Evolutionary conservation across 2,113 vertebrate genomes (phyloP).

Genomic region (Probosciger aterrimus): DNA sequence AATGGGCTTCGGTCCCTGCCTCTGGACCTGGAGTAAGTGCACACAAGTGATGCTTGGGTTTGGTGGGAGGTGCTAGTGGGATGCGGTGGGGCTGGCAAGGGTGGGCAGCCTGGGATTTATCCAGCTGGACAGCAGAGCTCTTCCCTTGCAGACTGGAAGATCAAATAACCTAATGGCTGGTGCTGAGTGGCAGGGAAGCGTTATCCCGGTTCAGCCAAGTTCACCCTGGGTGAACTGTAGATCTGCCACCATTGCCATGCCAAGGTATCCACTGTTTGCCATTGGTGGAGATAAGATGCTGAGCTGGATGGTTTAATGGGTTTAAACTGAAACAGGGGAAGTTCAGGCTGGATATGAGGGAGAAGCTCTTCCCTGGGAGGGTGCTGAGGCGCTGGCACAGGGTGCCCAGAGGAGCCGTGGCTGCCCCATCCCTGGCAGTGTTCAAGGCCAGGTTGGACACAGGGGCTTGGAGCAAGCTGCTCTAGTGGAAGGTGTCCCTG

Average conservation of each 20-base stretch:
- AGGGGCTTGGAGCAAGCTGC: too few species aligned
- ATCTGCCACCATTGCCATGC: background rate
- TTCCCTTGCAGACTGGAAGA: background rate
- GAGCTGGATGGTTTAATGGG: background rate
- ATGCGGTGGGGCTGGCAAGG: fast-evolving
- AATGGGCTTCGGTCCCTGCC: conserved; percentile 80
- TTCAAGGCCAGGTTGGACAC: too few species aligned
- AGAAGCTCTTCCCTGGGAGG: too few species aligned
- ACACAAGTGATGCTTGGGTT: fast-evolving
- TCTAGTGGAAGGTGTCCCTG: too few species aligned
- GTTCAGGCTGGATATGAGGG: too few species aligned
- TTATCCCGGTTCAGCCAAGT: background rate
- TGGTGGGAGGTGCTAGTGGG: fast-evolving
- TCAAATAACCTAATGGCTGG: background rate
- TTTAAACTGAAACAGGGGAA: too few species aligned
- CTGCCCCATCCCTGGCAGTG: too few species aligned
- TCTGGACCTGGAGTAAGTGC: conserved; percentile 71
- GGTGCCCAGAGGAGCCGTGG: too few species aligned
- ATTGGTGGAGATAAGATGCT: background rate
- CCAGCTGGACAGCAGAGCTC: background rate
- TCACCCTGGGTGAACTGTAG: background rate
- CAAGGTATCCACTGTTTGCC: background rate
- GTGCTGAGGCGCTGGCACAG: too few species aligned
- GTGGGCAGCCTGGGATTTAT: background rate
- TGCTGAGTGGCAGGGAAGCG: background rate